Evolutionary conservation across 2,113 vertebrate genomes (phyloP).

Genomic region (Azemiops feae): DNA sequence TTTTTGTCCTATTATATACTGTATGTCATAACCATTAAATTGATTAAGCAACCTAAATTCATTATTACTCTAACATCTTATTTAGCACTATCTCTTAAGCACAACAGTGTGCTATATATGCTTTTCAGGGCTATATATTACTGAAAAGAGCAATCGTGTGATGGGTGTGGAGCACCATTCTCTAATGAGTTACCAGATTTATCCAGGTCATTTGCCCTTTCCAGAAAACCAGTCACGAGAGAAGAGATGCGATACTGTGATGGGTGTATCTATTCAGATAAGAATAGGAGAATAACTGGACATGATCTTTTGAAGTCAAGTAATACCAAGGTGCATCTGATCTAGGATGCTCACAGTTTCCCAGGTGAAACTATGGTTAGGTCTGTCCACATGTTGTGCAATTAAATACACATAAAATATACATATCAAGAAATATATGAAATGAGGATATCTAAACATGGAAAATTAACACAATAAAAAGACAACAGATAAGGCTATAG

Average conservation of each 20-base stretch:
- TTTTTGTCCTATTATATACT: background rate
- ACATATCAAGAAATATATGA: background rate
- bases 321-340: background rate
- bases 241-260: background rate
- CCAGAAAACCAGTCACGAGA: background rate
- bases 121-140: background rate
- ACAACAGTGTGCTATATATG: background rate
- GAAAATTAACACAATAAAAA: background rate
- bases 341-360: background rate
- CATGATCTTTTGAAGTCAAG: background rate
- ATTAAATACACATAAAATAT: background rate
- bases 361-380: background rate
- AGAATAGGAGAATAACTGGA: background rate
- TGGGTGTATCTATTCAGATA: background rate
- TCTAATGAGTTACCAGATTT: background rate
- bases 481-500: background rate
- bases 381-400: background rate
- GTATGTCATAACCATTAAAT: background rate
- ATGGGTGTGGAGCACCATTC: background rate
- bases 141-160: background rate
- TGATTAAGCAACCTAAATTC: background rate
- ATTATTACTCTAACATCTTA: background rate
- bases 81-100: background rate
- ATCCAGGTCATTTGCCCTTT: background rate
- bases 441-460: background rate